These are phyloP conservation scores for Uloborus diversus DNA, from an alignment of 1,140 invertebrate genomes.

Conservation along the genomic window DNA sequence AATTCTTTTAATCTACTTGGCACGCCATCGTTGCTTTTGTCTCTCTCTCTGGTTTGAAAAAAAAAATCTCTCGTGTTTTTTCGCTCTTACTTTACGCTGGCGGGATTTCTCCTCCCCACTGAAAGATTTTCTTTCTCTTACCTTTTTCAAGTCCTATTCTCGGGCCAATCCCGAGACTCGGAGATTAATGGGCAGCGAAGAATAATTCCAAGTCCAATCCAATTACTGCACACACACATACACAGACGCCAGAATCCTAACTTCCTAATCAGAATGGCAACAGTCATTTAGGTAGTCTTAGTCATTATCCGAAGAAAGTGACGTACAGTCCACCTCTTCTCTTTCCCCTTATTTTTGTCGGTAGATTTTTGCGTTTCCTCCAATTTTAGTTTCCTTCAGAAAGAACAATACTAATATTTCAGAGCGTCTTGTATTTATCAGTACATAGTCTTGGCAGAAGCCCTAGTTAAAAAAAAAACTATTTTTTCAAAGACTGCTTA, in stretches of 20 bases:
- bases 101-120: neutral
- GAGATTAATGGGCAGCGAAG: constrained; percentile 32
- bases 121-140: neutral
- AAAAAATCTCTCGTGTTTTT: no score
- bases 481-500: no score
- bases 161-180: neutral
- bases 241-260: neutral
- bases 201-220: constrained; percentile 47
- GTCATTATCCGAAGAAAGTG: constrained; percentile 26
- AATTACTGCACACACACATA: no score
- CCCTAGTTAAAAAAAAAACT: no score
- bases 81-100: neutral
- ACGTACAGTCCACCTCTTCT: no score
- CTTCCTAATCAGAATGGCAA: constrained; percentile 39
- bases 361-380: no score
- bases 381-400: no score
- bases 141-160: neutral
- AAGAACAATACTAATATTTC: no score
- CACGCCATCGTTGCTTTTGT: neutral
- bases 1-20: constrained; percentile 21
- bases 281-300: constrained; percentile 32
- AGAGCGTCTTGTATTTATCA: no score
- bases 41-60: neutral
- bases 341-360: no score
- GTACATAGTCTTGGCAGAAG: no score